Evolutionary conservation across 1,140 invertebrate species (phyloP).

Genomic region (Heterodera carotae): DNA sequence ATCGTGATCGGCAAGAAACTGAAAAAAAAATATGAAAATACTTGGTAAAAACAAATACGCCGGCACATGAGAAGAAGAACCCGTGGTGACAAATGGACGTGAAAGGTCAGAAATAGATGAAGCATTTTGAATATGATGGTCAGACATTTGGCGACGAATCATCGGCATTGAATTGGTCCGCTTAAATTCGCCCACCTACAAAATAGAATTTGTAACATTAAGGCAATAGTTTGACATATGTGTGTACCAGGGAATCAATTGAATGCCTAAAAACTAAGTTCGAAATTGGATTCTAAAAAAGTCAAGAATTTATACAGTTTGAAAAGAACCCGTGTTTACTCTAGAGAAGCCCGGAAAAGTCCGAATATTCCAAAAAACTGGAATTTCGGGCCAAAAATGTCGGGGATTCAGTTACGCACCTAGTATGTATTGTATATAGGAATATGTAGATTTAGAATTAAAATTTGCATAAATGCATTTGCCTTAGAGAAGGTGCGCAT

Average conservation of each 20-base stretch:
- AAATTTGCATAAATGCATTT: neutral
- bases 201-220: too few relatives aligned
- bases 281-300: too few relatives aligned
- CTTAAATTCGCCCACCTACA: conserved; percentile 48
- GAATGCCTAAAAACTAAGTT: too few relatives aligned
- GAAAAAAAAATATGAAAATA: conserved; percentile 25
- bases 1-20: conserved; percentile 34
- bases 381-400: too few relatives aligned
- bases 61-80: neutral
- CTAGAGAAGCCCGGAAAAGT: too few relatives aligned
- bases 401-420: too few relatives aligned
- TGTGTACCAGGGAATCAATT: too few relatives aligned
- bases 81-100: conserved; percentile 18
- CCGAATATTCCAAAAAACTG: too few relatives aligned
- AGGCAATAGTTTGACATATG: too few relatives aligned
- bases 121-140: neutral
- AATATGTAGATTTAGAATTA: neutral
- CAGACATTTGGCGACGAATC: conserved; percentile 26
- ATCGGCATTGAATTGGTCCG: conserved; percentile 62
- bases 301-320: too few relatives aligned
- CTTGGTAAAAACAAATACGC: neutral
- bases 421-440: too few relatives aligned
- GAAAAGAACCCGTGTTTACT: too few relatives aligned
- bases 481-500: conserved; percentile 39
- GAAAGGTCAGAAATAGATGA: conserved; percentile 36